Evolutionary conservation across 2,113 vertebrate species (phyloP), one percentile per base, ranked within the genome.

Genomic region (Sander vitreus): DNA sequence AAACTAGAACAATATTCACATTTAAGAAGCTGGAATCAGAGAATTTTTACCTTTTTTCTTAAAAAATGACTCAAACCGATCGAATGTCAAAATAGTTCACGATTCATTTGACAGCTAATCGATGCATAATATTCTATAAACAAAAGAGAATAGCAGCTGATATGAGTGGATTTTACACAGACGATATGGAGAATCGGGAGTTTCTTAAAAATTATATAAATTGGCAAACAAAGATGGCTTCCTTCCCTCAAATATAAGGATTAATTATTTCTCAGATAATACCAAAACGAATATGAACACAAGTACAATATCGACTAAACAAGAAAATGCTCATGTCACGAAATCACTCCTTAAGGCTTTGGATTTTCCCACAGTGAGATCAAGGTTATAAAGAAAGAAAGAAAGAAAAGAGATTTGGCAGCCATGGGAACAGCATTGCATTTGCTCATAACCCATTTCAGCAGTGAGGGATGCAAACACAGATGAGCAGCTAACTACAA

Each of bases 381-480:
- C 10, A 23, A 39, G 57, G 27, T 81, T 75, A 60, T 86, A 48
- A 67, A 82, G 60, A 75, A 76, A 21, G 3, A 14, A 43, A 25
- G 5, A 33, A 33, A 33, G 33, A 33, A 1, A 39, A 39, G 57
- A 76, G 27, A 70, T 66, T 80, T 77, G 60, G 83, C 76, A 70
- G 60, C 76, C 54, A 36, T 55, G 54, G 23, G 76, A 72, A 59
- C 51, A 55, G 81, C 43, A 0, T 18, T 14, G 64, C 65, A 60
- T 79, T 76, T 66, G 45, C 58, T 85, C 63, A 43, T 67, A 51
- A 36, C 58, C 18, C 67, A 15, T 67, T 54, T 74, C 60, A 80
- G 18, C 60, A 23, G 76, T 2, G 47, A 4, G 4, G 79, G 79
- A 76, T 27, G 45, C 70, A 57, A 60, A 76, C 63, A 27, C n/a